A percentile compares a stretch with the other conserved stretches of the same genome.
These are phyloP conservation scores for Yoshiicerus persimilis DNA, from an alignment of 1,140 invertebrate species.

Conservation along the genomic window DNA sequence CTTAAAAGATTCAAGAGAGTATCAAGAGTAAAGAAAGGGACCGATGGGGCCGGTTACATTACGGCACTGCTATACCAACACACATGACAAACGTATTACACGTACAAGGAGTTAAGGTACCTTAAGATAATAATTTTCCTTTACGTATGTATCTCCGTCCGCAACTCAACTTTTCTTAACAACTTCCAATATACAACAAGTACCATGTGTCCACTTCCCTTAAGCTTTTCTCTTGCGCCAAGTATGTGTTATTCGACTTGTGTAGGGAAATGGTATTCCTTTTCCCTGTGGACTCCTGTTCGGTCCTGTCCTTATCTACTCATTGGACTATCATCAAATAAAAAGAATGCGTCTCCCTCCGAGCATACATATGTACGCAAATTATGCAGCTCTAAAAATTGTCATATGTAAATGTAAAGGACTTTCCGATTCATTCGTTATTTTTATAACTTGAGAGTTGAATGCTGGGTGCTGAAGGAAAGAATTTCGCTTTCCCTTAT, in stretches of 20 bases:
- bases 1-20: background rate
- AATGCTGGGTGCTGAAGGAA: too few species aligned
- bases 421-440: slow-evolving; percentile 3
- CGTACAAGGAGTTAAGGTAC: too few species aligned
- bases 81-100: background rate
- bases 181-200: background rate
- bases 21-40: background rate
- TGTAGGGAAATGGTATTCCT: background rate
- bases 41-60: background rate
- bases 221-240: too few species aligned
- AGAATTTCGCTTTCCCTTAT: background rate
- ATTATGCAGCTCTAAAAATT: background rate
- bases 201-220: background rate
- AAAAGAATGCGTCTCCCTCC: background rate
- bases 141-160: background rate
- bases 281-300: background rate
- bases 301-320: too few species aligned
- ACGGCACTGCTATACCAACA: too few species aligned
- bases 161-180: background rate
- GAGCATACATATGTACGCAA: background rate
- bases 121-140: background rate
- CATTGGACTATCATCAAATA: background rate
- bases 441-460: background rate
- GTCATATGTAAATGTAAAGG: background rate
- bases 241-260: background rate